Evolutionary conservation across 2,888 invertebrate species (phyloP), one percentile per base, ranked within the genome.

Genomic region (Chouioia cunea): DNA sequence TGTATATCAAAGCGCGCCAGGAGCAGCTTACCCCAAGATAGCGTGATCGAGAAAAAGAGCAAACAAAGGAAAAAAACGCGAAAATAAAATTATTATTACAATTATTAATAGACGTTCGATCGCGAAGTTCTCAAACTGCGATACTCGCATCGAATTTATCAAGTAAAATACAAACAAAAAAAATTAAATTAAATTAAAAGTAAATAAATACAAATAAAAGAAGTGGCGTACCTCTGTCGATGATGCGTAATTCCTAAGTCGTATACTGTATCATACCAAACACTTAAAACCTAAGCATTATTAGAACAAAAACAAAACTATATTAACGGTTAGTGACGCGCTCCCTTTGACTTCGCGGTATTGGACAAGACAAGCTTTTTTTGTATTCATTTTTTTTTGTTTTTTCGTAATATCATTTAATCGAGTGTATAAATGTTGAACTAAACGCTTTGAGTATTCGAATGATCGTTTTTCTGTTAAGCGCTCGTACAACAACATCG

Each of bases 251-350:
- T 77, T 79, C 77, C 80, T 80, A 83, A 81, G 79, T 77, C 81
- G 77, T 83, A 78, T 83, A 80, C 76, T 83, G 83, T 83, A 83
- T 76, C 78, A 83, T 83, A 84, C 76, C 76, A 73, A n/a, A 78
- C 76, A 79, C 79, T 76, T 81, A 81, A 80, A 73, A 74, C 63
- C 71, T 81, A 80, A 82, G 77, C 79, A 79, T 79, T 79, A 77
- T 74, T 80, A 81, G 79, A 79, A 36, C 36, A 36, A 36, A 36
- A 36, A 6, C 6, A 36, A 36, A 73, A 77, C 80, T 78, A 80
- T 72, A 72, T 76, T 79, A 79, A 79, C 77, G 77, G 79, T 77
- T 81, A 81, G 78, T 69, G 76, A 76, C 75, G 73, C 76, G 70
- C 67, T 70, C 44, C 6, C 60, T 58, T 69, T 62, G 63, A 59